Conservation (phyloP, 2,888 invertebrate genomes). For the Polietes domitor region DNA sequence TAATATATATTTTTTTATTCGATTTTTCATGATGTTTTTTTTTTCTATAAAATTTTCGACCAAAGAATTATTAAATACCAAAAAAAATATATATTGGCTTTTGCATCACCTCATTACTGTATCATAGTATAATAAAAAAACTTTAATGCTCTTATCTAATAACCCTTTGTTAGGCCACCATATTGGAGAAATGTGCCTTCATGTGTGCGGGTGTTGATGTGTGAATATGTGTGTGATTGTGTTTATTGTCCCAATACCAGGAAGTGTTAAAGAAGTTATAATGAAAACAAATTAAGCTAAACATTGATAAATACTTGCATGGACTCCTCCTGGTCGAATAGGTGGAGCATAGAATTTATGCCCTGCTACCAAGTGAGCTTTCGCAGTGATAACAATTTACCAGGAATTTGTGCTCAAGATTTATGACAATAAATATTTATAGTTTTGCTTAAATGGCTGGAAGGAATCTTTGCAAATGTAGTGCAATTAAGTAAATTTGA, state of each 20-base stretch:
- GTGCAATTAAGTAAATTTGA: too few species aligned
- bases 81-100: too few species aligned
- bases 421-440: conserved; percentile 12
- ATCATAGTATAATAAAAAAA: too few species aligned
- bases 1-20: too few species aligned
- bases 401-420: not conserved
- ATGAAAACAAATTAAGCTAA: conserved; percentile 42
- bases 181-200: not conserved
- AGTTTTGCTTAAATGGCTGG: not conserved
- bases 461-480: too few species aligned
- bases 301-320: conserved; percentile 34
- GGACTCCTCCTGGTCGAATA: not conserved
- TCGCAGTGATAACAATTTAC: conserved; percentile 10
- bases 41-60: too few species aligned
- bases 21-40: too few species aligned
- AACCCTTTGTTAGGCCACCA: not conserved
- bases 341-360: not conserved
- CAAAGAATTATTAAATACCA: too few species aligned
- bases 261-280: conserved; percentile 56
- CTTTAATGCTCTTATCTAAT: too few species aligned
- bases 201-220: not conserved
- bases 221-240: not conserved
- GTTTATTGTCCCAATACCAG: conserved; percentile 25
- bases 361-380: not conserved
- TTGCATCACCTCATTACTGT: too few species aligned